These are phyloP conservation scores for Cylas formicarius DNA, from an alignment of 1,140 invertebrate genomes.

Conservation along the genomic window DNA sequence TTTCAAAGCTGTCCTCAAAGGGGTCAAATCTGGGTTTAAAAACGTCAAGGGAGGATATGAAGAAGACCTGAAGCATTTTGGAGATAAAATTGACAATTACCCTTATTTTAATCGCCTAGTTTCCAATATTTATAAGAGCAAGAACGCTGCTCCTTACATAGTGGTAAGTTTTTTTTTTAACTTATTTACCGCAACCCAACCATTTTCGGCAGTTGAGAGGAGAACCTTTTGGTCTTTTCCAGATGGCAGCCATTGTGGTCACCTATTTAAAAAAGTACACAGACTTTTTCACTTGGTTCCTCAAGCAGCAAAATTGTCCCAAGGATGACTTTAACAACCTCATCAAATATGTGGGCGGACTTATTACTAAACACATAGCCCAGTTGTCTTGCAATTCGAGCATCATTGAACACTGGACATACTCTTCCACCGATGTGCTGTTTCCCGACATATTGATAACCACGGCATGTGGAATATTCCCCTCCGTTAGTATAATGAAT, in stretches of 20 bases:
- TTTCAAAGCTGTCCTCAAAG: conserved; percentile 54
- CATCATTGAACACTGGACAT: conserved; percentile 33
- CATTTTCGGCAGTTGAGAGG: not conserved
- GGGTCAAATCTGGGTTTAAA: conserved; percentile 37
- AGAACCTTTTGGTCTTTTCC: conserved; percentile 28
- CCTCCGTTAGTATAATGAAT: conserved; percentile 84
- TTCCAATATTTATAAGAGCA: conserved; percentile 32
- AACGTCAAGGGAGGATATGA: conserved; percentile 40
- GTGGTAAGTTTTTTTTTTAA: conserved; percentile 23
- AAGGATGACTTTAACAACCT: conserved; percentile 42
- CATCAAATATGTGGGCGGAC: conserved; percentile 46
- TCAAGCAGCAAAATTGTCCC: conserved; percentile 25
- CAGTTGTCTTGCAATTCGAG: conserved; percentile 73
- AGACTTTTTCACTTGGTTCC: conserved; percentile 43
- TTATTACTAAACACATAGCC: conserved; percentile 62
- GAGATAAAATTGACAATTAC: conserved; percentile 41
- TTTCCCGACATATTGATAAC: conserved; percentile 48
- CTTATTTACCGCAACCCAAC: not conserved
- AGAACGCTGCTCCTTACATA: conserved; percentile 27
- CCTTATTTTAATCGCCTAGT: conserved; percentile 44
- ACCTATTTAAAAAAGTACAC: conserved; percentile 49
- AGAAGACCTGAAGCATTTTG: conserved; percentile 43
- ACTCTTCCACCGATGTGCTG: conserved; percentile 25
- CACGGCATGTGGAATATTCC: conserved; percentile 77
- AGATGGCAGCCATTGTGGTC: conserved; percentile 54